Conservation (phyloP, 23 tunicate species). For the Botrylloides violaceus region DNA sequence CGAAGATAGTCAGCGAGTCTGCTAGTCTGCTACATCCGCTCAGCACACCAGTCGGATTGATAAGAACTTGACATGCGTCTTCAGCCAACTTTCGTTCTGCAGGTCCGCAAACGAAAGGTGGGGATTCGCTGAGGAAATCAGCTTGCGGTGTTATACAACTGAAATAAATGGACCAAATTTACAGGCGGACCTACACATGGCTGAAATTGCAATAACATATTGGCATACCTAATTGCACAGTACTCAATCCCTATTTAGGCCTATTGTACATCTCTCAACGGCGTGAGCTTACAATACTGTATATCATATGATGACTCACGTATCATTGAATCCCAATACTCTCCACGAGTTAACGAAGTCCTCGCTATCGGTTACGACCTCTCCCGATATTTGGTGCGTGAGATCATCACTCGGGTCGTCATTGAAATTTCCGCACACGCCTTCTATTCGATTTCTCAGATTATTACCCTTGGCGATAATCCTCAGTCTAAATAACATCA, state of each 20-base stretch:
- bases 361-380: constrained; percentile 16
- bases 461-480: constrained; percentile 19
- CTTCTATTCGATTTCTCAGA: constrained; percentile 48
- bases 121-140: constrained; percentile 11
- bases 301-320: constrained; percentile 23
- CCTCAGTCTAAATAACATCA: constrained; percentile 24
- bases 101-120: constrained; percentile 3
- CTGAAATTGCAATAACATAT: too few species aligned
- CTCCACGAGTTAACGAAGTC: constrained; percentile 38
- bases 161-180: too few species aligned
- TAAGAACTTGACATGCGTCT: constrained; percentile 13
- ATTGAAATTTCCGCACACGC: constrained; percentile 56
- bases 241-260: background rate
- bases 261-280: too few species aligned
- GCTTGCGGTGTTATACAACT: constrained; percentile 3
- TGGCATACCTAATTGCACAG: too few species aligned
- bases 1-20: constrained; percentile 9
- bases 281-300: too few species aligned
- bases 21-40: constrained; percentile 3
- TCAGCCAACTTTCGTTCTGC: background rate
- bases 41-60: constrained; percentile 25
- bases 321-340: constrained; percentile 23
- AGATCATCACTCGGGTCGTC: constrained; percentile 51
- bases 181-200: too few species aligned
- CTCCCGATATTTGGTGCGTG: constrained; percentile 21